Percentiles rank a stretch among this genome's conserved stretches.
phyloP scores from a whole-genome alignment of 2,888 invertebrate species.

The Acronicta leporina region DNA sequence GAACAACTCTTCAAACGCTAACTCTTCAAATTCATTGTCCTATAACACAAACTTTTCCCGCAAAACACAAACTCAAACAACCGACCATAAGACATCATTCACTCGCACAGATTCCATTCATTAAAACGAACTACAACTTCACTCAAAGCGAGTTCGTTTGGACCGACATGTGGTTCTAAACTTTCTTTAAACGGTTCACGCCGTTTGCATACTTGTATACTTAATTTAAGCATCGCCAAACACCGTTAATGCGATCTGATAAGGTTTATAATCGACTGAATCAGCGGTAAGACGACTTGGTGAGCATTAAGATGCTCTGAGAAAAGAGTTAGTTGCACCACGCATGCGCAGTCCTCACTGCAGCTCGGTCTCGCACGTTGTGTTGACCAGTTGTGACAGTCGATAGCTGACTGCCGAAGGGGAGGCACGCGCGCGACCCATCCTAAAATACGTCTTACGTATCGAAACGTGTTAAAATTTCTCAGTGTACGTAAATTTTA shows the following conservation, averaged over 20 bases:
- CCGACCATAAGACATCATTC: constrained; percentile 56
- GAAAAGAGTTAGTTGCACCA: constrained; percentile 74
- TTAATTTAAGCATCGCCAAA: constrained; percentile 13
- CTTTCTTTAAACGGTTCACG: constrained; percentile 75
- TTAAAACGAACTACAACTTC: constrained; percentile 66
- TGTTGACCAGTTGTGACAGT: constrained; percentile 75
- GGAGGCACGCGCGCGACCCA: constrained; percentile 65
- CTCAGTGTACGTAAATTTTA: constrained; percentile 45
- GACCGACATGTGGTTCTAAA: constrained; percentile 72
- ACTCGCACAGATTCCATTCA: constrained; percentile 65
- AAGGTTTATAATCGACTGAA: constrained; percentile 60
- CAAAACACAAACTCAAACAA: constrained; percentile 50
- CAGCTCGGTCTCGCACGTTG: constrained; percentile 78
- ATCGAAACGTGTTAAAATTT: constrained; percentile 52
- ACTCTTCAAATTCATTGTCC: constrained; percentile 7
- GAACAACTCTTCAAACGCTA: constrained; percentile 16
- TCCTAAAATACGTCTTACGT: constrained; percentile 47
- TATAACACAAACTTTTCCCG: constrained; percentile 36
- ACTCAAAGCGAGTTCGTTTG: constrained; percentile 67
- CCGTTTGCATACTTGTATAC: constrained; percentile 59
- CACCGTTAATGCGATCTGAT: constrained; percentile 45
- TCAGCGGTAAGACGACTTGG: constrained; percentile 45
- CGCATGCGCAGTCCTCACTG: constrained; percentile 81
- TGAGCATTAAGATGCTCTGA: constrained; percentile 64
- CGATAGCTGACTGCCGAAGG: constrained; percentile 71